phyloP scores from a whole-genome alignment of 1,140 invertebrate species.

The Bilobella aurantiaca region DNA sequence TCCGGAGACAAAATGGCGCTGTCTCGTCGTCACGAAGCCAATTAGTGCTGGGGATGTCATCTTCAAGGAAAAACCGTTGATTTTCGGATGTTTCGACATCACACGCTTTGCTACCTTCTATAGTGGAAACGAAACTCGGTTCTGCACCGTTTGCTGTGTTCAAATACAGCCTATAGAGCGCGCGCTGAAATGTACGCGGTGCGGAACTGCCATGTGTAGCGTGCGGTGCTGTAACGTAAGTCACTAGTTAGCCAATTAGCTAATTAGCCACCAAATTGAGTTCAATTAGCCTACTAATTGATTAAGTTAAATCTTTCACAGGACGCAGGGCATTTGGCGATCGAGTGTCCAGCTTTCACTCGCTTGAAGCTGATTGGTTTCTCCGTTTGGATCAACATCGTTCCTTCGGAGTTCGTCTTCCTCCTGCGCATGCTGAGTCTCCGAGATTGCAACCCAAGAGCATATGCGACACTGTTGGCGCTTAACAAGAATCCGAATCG shows the following conservation, averaged over 20 bases:
- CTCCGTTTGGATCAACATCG: not conserved
- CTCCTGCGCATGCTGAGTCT: not conserved
- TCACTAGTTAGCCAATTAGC: not conserved
- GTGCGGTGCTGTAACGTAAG: not conserved
- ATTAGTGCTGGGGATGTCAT: slow-evolving; percentile 64
- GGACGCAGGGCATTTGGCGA: not conserved
- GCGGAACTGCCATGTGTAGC: not conserved
- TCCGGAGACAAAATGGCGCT: slow-evolving; percentile 49
- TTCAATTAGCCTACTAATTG: no score
- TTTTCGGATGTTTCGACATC: slow-evolving; percentile 44
- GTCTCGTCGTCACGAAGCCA: slow-evolving; percentile 58
- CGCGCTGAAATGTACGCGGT: not conserved
- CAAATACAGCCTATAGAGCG: not conserved
- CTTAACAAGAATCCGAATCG: not conserved
- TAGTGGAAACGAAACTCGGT: not conserved
- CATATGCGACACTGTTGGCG: not conserved
- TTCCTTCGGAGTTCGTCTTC: not conserved
- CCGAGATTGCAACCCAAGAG: not conserved
- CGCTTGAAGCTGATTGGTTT: not conserved
- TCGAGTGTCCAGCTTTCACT: not conserved
- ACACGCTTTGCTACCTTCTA: not conserved
- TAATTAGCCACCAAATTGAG: no score
- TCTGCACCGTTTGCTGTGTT: not conserved
- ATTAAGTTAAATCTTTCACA: no score
- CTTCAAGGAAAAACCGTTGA: slow-evolving; percentile 54